Conservation (phyloP, 2,113 vertebrate genomes). For the Melanerpes aurifrons region DNA sequence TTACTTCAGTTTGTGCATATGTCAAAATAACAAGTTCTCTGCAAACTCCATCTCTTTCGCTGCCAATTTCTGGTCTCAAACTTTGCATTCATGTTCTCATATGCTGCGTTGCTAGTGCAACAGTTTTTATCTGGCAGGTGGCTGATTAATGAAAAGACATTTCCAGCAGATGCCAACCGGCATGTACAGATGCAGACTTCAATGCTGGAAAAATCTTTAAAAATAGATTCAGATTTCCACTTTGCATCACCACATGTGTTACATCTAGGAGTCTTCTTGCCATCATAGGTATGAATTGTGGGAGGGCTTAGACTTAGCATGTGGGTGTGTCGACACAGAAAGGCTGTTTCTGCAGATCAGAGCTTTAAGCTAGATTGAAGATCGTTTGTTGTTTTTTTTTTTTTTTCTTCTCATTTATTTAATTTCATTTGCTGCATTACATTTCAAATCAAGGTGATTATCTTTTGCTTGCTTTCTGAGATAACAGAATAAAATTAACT, state of each 20-base stretch:
- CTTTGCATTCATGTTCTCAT: background rate
- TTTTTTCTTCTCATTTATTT: background rate
- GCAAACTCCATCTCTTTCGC: background rate
- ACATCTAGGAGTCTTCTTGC: background rate
- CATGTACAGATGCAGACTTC: conserved; percentile 29
- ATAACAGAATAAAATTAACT: conserved; percentile 39
- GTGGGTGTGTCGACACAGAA: background rate
- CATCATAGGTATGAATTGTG: background rate
- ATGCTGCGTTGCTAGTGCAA: background rate
- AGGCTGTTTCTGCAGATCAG: background rate
- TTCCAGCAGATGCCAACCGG: background rate
- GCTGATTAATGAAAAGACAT: conserved; percentile 48
- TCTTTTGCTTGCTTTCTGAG: conserved; percentile 10
- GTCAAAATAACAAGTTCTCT: conserved; percentile 8
- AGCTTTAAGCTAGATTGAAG: background rate
- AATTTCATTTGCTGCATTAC: background rate
- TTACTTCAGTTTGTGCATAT: background rate
- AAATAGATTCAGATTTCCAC: background rate
- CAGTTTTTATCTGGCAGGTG: conserved; percentile 34
- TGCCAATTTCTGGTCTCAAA: background rate
- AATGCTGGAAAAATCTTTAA: conserved; percentile 27
- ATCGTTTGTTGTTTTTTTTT: background rate
- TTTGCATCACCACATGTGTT: background rate
- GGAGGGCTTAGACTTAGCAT: background rate
- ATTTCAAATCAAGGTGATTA: background rate